Evolutionary conservation across 2,888 invertebrate genomes (phyloP).

Genomic region (Caenorhabditis japonica): DNA sequence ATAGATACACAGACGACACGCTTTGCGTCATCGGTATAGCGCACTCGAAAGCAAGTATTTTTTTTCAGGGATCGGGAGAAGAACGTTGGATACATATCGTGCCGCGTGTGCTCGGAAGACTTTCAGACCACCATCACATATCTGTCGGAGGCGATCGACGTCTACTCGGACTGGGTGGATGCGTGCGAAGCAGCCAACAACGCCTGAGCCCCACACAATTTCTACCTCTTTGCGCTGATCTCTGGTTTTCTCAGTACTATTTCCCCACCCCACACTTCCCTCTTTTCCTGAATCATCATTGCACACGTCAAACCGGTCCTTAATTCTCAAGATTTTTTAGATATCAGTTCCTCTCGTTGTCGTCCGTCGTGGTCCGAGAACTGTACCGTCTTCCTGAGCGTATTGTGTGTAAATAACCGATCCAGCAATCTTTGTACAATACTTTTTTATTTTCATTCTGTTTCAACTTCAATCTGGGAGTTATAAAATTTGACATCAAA

Average conservation of each 20-base stretch:
- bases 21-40: too few species aligned
- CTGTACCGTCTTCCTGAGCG: slow-evolving; percentile 11
- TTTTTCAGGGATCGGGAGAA: slow-evolving; percentile 89
- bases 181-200: slow-evolving; percentile 92
- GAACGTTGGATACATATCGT: slow-evolving; percentile 93
- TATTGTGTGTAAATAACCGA: slow-evolving; percentile 17
- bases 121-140: slow-evolving; percentile 91
- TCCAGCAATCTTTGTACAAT: slow-evolving; percentile 26
- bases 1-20: background rate
- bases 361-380: slow-evolving; percentile 2
- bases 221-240: slow-evolving; percentile 27
- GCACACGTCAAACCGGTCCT: slow-evolving; percentile 36
- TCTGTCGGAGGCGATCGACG: slow-evolving; percentile 96
- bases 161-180: slow-evolving; percentile 99
- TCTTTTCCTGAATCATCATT: slow-evolving; percentile 33
- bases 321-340: slow-evolving; percentile 7
- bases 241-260: slow-evolving; percentile 41
- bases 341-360: slow-evolving; percentile 12
- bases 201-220: slow-evolving; percentile 13
- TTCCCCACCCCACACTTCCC: background rate
- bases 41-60: too few species aligned
- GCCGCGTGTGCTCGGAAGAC: slow-evolving; percentile 92
- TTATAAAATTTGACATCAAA: slow-evolving; percentile 24
- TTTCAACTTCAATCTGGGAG: slow-evolving; percentile 12
- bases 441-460: slow-evolving; percentile 18